A percentile compares a stretch with the other conserved stretches of the same genome.
Conservation (phyloP, 2,888 invertebrate species). For the Acleris laterana region DNA sequence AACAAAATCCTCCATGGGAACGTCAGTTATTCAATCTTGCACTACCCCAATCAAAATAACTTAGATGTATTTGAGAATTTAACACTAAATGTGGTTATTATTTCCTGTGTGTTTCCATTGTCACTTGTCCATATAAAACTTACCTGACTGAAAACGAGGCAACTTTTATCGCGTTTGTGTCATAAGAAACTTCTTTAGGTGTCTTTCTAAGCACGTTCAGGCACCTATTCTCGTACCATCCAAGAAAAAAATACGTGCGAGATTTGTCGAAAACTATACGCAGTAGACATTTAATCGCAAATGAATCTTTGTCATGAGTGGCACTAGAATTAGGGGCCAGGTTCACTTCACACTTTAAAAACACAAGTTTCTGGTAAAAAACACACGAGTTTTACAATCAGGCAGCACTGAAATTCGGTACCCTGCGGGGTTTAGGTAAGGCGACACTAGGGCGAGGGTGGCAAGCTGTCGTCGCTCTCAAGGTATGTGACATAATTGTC, state of each 20-base stretch:
- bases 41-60: constrained; percentile 20
- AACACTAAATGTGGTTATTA: constrained; percentile 15
- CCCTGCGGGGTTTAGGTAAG: constrained; percentile 59
- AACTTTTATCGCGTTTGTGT: neutral
- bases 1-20: neutral
- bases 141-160: constrained; percentile 16
- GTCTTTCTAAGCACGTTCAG: too few species aligned
- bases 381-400: constrained; percentile 20
- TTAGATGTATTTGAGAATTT: constrained; percentile 9
- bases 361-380: neutral
- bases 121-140: constrained; percentile 13
- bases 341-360: neutral
- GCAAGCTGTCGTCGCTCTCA: constrained; percentile 93
- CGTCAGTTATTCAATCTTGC: constrained; percentile 17
- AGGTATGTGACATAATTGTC: constrained; percentile 97
- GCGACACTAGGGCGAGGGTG: constrained; percentile 88
- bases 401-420: constrained; percentile 27
- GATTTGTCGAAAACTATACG: too few species aligned
- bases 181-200: neutral
- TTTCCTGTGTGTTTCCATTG: constrained; percentile 27
- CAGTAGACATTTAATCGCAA: too few species aligned
- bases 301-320: too few species aligned
- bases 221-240: too few species aligned
- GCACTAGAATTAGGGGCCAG: too few species aligned
- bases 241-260: too few species aligned